A percentile compares a stretch with the other conserved stretches of the same genome.
These are phyloP conservation scores for Mionectes olivaceus DNA, from an alignment of 2,797 vertebrate genomes.

Conservation along the genomic window DNA sequence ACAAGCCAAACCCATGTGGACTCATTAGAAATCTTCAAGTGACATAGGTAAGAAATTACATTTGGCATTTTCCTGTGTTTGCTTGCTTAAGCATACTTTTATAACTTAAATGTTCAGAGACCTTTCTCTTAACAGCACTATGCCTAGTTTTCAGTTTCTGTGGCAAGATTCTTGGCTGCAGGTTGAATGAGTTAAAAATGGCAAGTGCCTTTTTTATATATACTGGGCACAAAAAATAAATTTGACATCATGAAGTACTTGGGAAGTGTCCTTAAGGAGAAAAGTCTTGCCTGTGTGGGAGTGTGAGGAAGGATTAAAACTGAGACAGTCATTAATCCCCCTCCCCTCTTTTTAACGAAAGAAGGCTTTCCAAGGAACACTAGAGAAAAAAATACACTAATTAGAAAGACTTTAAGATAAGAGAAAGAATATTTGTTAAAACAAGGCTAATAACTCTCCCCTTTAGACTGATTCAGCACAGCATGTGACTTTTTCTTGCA, in stretches of 20 bases:
- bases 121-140: background rate
- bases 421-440: background rate
- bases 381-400: background rate
- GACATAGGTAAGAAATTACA: background rate
- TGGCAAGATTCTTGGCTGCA: slow-evolving; percentile 26
- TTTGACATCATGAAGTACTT: slow-evolving; percentile 34
- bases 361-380: background rate
- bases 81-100: background rate
- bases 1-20: background rate
- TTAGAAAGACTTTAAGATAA: background rate
- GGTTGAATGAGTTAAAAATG: slow-evolving; percentile 29
- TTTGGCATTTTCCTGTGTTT: slow-evolving; percentile 24
- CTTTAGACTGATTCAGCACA: background rate
- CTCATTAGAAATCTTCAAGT: background rate
- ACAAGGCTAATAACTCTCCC: background rate
- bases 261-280: background rate
- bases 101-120: background rate
- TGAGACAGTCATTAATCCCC: background rate
- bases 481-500: background rate
- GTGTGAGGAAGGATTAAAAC: slow-evolving; percentile 41
- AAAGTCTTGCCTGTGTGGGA: slow-evolving; percentile 35
- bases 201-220: slow-evolving; percentile 41
- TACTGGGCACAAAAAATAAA: background rate
- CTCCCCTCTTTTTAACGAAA: background rate
- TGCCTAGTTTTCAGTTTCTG: background rate